Percentiles rank a stretch among this genome's conserved stretches.
Conservation (phyloP, 1,140 invertebrate genomes). For the Habropoda laboriosa region DNA sequence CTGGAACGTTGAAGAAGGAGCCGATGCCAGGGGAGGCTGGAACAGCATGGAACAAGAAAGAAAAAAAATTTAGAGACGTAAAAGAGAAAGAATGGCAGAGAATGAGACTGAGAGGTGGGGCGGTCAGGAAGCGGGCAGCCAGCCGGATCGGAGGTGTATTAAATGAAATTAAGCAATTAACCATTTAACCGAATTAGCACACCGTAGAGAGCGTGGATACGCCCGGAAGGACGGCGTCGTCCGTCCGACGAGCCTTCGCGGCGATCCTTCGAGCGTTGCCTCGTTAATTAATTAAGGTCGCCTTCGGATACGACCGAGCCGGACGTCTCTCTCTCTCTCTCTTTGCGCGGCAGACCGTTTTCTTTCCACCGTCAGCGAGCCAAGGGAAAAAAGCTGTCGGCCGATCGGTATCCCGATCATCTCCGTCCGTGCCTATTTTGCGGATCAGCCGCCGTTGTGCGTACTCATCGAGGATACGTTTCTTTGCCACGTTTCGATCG, state of each 20-base stretch:
- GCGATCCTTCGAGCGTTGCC: slow-evolving; percentile 58
- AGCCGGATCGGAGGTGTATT: slow-evolving; percentile 69
- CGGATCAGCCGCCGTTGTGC: slow-evolving; percentile 31
- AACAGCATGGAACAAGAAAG: slow-evolving; percentile 28
- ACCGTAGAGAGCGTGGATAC: slow-evolving; percentile 65
- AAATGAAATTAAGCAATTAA: slow-evolving; percentile 79
- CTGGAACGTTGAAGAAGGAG: slow-evolving; percentile 8
- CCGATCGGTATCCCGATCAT: slow-evolving; percentile 60
- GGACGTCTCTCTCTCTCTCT: background rate
- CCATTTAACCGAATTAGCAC: slow-evolving; percentile 78
- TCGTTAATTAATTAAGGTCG: slow-evolving; percentile 67
- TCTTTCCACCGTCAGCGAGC: slow-evolving; percentile 26
- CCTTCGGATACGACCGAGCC: slow-evolving; percentile 41
- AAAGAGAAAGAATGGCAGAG: slow-evolving; percentile 23
- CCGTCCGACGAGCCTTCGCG: slow-evolving; percentile 23
- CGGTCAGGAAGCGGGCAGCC: slow-evolving; percentile 53
- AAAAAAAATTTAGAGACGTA: slow-evolving; percentile 17
- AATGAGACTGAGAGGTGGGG: background rate
- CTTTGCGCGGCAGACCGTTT: slow-evolving; percentile 1
- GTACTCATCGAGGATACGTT: slow-evolving; percentile 21
- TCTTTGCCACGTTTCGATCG: slow-evolving; percentile 45
- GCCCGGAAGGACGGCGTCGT: slow-evolving; percentile 60
- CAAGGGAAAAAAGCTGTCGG: slow-evolving; percentile 47
- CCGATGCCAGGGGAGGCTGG: background rate
- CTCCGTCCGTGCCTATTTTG: slow-evolving; percentile 55